phyloP scores from a whole-genome alignment of 2,113 vertebrate genomes.

The Ptyas mucosa region DNA sequence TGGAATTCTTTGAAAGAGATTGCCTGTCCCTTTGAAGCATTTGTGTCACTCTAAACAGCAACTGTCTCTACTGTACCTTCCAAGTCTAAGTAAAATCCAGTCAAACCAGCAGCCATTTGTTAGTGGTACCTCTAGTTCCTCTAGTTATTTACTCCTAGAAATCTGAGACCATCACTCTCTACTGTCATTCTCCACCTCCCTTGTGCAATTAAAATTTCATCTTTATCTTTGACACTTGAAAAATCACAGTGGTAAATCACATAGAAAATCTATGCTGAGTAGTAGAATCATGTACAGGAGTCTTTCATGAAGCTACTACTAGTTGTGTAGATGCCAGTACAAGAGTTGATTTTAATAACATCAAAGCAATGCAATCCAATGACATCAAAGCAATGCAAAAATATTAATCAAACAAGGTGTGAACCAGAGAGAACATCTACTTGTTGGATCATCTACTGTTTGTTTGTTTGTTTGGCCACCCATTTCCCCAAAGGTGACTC shows the following conservation, averaged over 20 bases:
- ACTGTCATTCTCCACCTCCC: neutral
- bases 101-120: neutral
- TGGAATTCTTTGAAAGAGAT: neutral
- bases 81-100: neutral
- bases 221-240: neutral
- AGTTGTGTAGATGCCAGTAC: neutral
- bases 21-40: neutral
- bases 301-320: neutral
- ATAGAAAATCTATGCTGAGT: neutral
- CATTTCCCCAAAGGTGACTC: too few relatives aligned
- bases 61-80: neutral
- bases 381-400: conserved; percentile 26
- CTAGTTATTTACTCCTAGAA: neutral
- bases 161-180: neutral
- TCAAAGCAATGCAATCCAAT: conserved; percentile 11
- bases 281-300: neutral
- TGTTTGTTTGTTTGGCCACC: too few relatives aligned
- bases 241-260: neutral
- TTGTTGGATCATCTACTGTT: conserved; percentile 35
- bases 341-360: neutral
- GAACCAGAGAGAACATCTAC: conserved; percentile 28
- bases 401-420: neutral
- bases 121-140: neutral
- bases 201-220: neutral
- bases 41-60: neutral